A percentile compares a stretch with the other conserved stretches of the same genome.
Conservation (phyloP, 2,888 invertebrate genomes). For the Clistopyga incitator region DNA sequence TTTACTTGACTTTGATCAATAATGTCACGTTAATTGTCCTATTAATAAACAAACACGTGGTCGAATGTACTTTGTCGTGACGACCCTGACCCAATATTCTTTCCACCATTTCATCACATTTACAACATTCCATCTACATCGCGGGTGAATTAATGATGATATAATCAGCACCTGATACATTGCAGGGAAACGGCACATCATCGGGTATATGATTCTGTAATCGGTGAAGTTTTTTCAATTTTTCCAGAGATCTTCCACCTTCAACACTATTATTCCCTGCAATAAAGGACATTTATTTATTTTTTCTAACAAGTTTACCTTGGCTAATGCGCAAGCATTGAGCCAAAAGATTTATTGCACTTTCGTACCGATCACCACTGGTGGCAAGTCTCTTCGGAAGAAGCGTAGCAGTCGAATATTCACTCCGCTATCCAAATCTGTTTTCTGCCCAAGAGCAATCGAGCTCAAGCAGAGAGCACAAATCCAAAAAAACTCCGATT, state of each 20-base stretch:
- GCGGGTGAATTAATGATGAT: neutral
- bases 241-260: slow-evolving; percentile 53
- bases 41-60: no score
- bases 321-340: no score
- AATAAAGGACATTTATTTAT: slow-evolving; percentile 7
- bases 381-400: slow-evolving; percentile 63
- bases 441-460: slow-evolving; percentile 65
- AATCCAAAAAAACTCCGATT: neutral
- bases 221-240: slow-evolving; percentile 57
- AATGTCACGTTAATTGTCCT: no score
- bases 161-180: slow-evolving; percentile 73
- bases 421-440: slow-evolving; percentile 70
- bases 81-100: neutral
- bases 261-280: slow-evolving; percentile 70
- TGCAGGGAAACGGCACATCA: slow-evolving; percentile 76
- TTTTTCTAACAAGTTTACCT: no score
- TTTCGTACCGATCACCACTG: slow-evolving; percentile 70
- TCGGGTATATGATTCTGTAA: slow-evolving; percentile 71
- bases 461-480: neutral
- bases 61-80: no score
- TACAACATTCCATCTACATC: neutral
- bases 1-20: no score
- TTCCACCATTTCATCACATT: neutral
- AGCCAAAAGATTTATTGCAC: neutral
- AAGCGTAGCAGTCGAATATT: slow-evolving; percentile 68